These are phyloP conservation scores for Chrysoperla carnea DNA, from an alignment of 1,140 invertebrate genomes.

Conservation along the genomic window DNA sequence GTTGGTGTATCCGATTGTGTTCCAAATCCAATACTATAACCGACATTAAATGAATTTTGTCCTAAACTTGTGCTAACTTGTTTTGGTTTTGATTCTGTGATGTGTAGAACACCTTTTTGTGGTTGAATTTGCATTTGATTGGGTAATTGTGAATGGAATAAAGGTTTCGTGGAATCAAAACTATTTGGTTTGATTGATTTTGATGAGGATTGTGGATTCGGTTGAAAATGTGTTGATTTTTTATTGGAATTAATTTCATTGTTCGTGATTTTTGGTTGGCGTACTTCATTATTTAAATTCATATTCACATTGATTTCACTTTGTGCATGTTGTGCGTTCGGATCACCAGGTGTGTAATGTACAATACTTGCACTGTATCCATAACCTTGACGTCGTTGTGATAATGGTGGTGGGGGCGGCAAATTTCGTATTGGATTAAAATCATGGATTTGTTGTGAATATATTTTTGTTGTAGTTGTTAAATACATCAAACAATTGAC, in stretches of 20 bases:
- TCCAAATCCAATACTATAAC: not conserved
- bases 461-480: too few species aligned
- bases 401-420: too few species aligned
- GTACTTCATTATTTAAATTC: not conserved
- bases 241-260: too few species aligned
- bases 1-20: not conserved
- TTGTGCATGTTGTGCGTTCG: not conserved
- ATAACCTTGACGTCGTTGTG: not conserved
- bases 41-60: not conserved
- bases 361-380: not conserved
- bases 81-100: not conserved
- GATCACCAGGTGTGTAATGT: not conserved
- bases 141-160: not conserved
- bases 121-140: not conserved
- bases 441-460: too few species aligned
- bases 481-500: too few species aligned
- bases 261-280: not conserved
- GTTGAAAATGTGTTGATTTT: too few species aligned
- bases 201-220: not conserved
- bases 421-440: too few species aligned
- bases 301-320: not conserved
- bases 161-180: not conserved
- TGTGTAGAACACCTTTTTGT: not conserved
- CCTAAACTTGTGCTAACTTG: not conserved
- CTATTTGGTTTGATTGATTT: not conserved